Evolutionary conservation across 1,140 invertebrate genomes (phyloP).

Genomic region (Contarinia nasturtii): DNA sequence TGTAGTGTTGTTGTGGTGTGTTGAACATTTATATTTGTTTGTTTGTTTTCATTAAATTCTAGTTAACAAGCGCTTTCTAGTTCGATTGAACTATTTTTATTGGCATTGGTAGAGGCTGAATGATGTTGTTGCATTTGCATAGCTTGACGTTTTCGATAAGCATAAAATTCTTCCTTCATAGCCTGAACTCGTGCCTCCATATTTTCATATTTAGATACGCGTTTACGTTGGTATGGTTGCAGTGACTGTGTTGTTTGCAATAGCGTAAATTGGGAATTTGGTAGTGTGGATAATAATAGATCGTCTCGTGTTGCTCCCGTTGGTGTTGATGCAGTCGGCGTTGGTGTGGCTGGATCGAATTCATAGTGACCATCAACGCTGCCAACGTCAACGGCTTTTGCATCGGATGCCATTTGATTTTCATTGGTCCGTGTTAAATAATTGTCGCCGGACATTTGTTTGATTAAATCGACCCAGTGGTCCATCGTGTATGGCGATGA

Average conservation of each 20-base stretch:
- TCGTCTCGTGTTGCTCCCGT: constrained; percentile 31
- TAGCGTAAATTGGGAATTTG: constrained; percentile 23
- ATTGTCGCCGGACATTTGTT: constrained; percentile 21
- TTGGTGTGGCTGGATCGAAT: constrained; percentile 59
- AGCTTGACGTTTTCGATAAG: constrained; percentile 74
- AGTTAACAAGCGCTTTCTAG: constrained; percentile 55
- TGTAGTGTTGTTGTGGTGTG: too few species aligned
- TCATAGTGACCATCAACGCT: constrained; percentile 92
- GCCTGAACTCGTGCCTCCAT: constrained; percentile 79
- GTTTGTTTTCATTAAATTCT: background rate
- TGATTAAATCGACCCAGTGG: constrained; percentile 37
- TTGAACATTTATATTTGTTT: too few species aligned
- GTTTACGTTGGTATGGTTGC: constrained; percentile 18
- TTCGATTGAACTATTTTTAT: constrained; percentile 19
- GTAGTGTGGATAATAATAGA: constrained; percentile 14
- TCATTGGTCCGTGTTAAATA: background rate
- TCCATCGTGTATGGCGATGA: constrained; percentile 35
- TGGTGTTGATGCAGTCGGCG: constrained; percentile 36
- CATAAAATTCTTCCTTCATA: constrained; percentile 89
- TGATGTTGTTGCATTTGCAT: constrained; percentile 16
- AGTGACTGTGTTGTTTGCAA: constrained; percentile 6
- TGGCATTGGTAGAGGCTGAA: too few species aligned
- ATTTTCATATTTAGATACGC: constrained; percentile 37
- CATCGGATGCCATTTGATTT: background rate
- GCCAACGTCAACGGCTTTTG: constrained; percentile 47